Conservation (phyloP, 2,888 invertebrate species). For the Orthosia gothica region DNA sequence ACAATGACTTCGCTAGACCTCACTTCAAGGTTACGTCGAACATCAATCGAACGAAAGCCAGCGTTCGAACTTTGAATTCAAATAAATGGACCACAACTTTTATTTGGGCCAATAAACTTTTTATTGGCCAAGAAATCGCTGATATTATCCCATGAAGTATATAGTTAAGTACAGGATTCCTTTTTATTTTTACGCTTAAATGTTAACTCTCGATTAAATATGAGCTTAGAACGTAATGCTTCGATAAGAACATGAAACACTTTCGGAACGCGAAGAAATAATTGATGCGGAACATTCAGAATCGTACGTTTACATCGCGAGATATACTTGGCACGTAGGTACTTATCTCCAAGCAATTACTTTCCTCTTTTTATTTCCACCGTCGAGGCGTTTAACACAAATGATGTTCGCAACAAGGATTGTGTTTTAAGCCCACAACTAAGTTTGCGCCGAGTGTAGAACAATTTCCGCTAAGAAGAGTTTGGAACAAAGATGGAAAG, state of each 20-base stretch:
- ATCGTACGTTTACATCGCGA: conserved; percentile 20
- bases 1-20: conserved; percentile 42
- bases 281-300: conserved; percentile 40
- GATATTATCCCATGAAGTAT: conserved; percentile 25
- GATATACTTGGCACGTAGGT: conserved; percentile 21
- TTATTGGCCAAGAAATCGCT: conserved; percentile 24
- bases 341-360: conserved; percentile 53
- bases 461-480: conserved; percentile 74
- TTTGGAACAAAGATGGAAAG: conserved; percentile 78
- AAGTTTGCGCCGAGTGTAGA: conserved; percentile 74
- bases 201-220: conserved; percentile 23
- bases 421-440: conserved; percentile 75
- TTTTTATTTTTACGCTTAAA: conserved; percentile 21
- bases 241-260: conserved; percentile 32
- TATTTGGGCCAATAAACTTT: conserved; percentile 45
- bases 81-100: conserved; percentile 49
- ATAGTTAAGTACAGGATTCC: conserved; percentile 17
- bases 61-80: conserved; percentile 34
- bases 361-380: conserved; percentile 58
- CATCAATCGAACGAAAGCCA: conserved; percentile 35
- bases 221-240: conserved; percentile 26
- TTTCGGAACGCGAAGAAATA: conserved; percentile 39
- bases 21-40: conserved; percentile 31
- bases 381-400: conserved; percentile 64
- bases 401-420: conserved; percentile 73